phyloP scores from a whole-genome alignment of 2,797 vertebrate genomes.

The Lutjanus argentimaculatus region DNA sequence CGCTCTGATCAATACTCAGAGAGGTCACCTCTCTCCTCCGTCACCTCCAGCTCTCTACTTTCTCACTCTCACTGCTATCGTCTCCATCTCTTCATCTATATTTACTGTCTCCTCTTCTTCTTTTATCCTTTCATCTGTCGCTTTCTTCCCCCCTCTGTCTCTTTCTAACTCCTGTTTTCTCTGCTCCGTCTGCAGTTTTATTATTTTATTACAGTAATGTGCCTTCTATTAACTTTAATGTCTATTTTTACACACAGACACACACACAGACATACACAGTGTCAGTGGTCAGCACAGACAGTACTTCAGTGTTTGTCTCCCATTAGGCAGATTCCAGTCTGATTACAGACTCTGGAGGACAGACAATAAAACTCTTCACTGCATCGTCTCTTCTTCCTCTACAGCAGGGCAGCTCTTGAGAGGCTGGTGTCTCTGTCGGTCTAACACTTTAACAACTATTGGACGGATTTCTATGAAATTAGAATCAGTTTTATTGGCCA shows the following conservation, averaged over 20 bases:
- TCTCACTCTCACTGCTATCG: neutral
- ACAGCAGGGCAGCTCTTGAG: neutral
- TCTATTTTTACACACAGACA: neutral
- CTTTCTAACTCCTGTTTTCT: neutral
- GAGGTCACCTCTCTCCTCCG: conserved; percentile 57
- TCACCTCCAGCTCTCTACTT: conserved; percentile 22
- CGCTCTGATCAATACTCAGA: conserved; percentile 52
- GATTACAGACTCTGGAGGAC: conserved; percentile 36
- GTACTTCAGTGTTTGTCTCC: conserved; percentile 39
- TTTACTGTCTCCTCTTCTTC: neutral
- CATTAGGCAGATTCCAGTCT: conserved; percentile 53
- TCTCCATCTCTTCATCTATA: conserved; percentile 18
- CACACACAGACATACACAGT: conserved; percentile 3
- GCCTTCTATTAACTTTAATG: conserved; percentile 23
- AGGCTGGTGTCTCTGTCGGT: neutral
- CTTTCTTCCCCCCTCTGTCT: too few relatives aligned
- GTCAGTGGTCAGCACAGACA: conserved; percentile 20
- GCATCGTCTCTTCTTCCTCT: conserved; percentile 20
- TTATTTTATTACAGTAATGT: conserved; percentile 19
- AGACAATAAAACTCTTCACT: conserved; percentile 40
- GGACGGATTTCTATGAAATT: too few relatives aligned
- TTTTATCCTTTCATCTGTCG: neutral
- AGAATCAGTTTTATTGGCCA: too few relatives aligned
- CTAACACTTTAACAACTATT: neutral
- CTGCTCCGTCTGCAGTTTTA: conserved; percentile 6